Evolutionary conservation across 2,113 vertebrate genomes (phyloP).

Genomic region (Pteronura brasiliensis): DNA sequence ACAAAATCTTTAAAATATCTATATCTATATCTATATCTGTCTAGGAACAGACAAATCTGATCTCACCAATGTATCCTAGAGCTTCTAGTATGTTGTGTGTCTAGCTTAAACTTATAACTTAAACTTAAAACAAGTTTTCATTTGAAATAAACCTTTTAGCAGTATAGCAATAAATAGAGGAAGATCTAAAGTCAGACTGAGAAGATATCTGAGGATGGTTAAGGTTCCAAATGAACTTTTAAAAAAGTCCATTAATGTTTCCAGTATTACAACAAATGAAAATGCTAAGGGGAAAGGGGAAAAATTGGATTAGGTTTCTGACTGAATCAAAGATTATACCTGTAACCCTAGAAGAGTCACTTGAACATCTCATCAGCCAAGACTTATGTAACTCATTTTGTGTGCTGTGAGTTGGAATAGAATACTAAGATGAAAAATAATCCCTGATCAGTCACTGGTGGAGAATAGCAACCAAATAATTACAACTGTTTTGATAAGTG

Average conservation of each 20-base stretch:
- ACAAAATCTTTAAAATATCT: too few relatives aligned
- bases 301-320: background rate
- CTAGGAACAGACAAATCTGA: background rate
- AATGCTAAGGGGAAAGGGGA: background rate
- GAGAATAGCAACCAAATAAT: background rate
- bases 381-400: background rate
- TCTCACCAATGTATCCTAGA: background rate
- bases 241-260: background rate
- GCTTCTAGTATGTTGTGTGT: background rate
- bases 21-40: background rate
- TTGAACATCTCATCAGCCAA: background rate
- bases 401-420: background rate
- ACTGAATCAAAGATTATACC: background rate
- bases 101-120: background rate
- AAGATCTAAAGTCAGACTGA: background rate
- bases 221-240: background rate
- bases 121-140: background rate
- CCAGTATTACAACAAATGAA: background rate
- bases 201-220: background rate
- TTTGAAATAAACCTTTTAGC: conserved; percentile 21
- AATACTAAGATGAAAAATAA: background rate
- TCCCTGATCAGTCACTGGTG: background rate
- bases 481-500: background rate
- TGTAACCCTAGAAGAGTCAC: background rate
- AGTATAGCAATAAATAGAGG: background rate